Conservation (phyloP, 2,888 invertebrate genomes). For the Blastobasis lacticolella region DNA sequence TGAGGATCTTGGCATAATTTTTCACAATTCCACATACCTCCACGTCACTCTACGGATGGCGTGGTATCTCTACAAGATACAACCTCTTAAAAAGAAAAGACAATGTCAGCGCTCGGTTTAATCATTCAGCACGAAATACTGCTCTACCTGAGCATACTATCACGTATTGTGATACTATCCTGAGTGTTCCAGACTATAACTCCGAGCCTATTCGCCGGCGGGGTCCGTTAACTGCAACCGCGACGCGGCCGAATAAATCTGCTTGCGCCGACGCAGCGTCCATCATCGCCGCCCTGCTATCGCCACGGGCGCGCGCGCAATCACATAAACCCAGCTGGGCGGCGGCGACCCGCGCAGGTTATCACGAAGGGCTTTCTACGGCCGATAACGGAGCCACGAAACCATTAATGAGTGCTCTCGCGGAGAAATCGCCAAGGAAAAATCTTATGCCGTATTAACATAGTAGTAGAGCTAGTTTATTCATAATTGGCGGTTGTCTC, state of each 20-base stretch:
- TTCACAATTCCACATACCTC: no score
- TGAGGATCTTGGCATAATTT: no score
- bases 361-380: constrained; percentile 45
- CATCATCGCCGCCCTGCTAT: constrained; percentile 20
- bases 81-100: no score
- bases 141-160: no score
- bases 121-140: no score
- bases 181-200: no score
- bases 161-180: no score
- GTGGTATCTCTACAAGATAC: no score
- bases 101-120: no score
- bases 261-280: constrained; percentile 14
- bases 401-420: constrained; percentile 60
- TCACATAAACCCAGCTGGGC: constrained; percentile 13
- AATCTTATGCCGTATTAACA: constrained; percentile 67
- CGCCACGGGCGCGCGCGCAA: constrained; percentile 16
- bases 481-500: constrained; percentile 65
- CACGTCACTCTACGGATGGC: no score
- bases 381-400: constrained; percentile 56
- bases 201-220: no score
- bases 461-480: constrained; percentile 69
- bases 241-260: constrained; percentile 15
- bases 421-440: constrained; percentile 67
- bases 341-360: background rate
- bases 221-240: constrained; percentile 6